Conservation (phyloP, 2,888 invertebrate species). For the Nudaria mundana region DNA sequence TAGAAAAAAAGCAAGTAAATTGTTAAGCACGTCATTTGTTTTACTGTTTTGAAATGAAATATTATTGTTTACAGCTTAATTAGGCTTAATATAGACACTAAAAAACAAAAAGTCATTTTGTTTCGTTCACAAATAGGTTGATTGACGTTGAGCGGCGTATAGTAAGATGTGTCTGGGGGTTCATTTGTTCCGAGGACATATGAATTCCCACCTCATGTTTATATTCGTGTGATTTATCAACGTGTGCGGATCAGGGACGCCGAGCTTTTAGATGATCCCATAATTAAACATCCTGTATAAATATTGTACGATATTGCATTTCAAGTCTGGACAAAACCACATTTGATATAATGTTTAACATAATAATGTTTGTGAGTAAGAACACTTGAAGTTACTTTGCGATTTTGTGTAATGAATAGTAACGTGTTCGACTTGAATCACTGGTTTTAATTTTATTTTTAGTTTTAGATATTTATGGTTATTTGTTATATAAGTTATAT, state of each 20-base stretch:
- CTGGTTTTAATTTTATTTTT: no score
- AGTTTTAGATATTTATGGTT: no score
- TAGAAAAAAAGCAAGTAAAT: background rate
- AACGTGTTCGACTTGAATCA: no score
- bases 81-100: constrained; percentile 9
- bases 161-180: constrained; percentile 31
- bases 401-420: no score
- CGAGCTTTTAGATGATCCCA: constrained; percentile 52
- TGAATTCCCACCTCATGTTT: constrained; percentile 52
- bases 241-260: constrained; percentile 57
- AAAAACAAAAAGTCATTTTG: constrained; percentile 17
- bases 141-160: constrained; percentile 33
- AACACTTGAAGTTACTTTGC: no score
- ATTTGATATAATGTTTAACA: constrained; percentile 15
- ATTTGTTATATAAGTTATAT: no score
- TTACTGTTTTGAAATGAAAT: constrained; percentile 2
- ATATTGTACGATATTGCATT: constrained; percentile 30
- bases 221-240: constrained; percentile 71
- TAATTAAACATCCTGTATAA: constrained; percentile 45
- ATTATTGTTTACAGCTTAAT: constrained; percentile 8
- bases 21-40: constrained; percentile 1
- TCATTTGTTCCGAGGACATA: constrained; percentile 22
- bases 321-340: constrained; percentile 14
- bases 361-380: constrained; percentile 8
- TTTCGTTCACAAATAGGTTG: constrained; percentile 36